phyloP scores from a whole-genome alignment of 1,140 invertebrate species.

The Dendroctonus ponderosae region DNA sequence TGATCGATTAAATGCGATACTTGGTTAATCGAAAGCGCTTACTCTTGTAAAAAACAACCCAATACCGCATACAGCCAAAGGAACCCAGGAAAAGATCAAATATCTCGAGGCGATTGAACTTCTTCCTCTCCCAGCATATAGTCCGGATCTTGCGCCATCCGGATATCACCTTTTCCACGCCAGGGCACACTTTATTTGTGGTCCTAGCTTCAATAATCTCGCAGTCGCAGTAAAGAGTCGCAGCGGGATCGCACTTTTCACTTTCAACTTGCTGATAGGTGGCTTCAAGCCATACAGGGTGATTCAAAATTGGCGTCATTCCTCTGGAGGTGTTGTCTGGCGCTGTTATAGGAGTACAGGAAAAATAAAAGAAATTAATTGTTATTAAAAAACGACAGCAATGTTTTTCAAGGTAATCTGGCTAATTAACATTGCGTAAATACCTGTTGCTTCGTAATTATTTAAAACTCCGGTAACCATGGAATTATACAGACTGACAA shows the following conservation, averaged over 20 bases:
- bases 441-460: too few species aligned
- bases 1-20: neutral
- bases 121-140: slow-evolving; percentile 7
- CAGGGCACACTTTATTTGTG: neutral
- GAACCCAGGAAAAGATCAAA: neutral
- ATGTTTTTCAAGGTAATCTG: too few species aligned
- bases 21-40: slow-evolving; percentile 1
- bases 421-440: too few species aligned
- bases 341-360: too few species aligned
- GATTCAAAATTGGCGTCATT: too few species aligned
- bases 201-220: neutral
- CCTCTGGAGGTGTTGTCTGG: too few species aligned
- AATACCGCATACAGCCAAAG: neutral
- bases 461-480: too few species aligned
- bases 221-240: neutral
- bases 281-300: slow-evolving; percentile 4
- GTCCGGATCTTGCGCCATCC: slow-evolving; percentile 5
- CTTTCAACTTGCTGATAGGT: neutral
- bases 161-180: neutral
- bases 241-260: too few species aligned
- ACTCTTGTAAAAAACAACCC: neutral
- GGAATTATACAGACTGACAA: too few species aligned
- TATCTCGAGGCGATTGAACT: neutral
- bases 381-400: too few species aligned
- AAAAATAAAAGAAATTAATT: too few species aligned